Percentiles rank a stretch among this genome's conserved stretches.
Evolutionary conservation across 2,113 vertebrate genomes (phyloP).

Genomic region (Phyllopteryx taeniolatus): DNA sequence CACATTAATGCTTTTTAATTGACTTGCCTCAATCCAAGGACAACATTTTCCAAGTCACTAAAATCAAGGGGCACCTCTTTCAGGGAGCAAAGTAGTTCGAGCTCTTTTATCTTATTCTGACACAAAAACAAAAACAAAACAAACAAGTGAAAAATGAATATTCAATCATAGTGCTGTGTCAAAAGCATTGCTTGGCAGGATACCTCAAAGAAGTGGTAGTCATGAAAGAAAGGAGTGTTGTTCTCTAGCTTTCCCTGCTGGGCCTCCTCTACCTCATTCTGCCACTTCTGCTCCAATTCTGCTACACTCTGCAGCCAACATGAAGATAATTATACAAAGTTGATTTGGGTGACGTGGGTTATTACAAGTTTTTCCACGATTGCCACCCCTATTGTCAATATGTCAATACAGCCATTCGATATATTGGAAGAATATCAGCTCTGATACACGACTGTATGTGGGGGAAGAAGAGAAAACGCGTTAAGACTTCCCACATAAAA

Average conservation of each 20-base stretch:
- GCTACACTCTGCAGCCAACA: slow-evolving; percentile 84
- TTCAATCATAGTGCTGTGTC: not conserved
- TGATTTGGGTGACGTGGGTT: not conserved
- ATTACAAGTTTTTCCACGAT: too few relatives aligned
- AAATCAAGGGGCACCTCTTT: slow-evolving; percentile 93
- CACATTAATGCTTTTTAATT: not conserved
- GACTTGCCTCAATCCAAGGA: slow-evolving; percentile 85
- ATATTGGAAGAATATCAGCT: too few relatives aligned
- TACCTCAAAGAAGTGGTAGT: slow-evolving; percentile 98
- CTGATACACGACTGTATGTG: too few relatives aligned
- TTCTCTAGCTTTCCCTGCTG: slow-evolving; percentile 92
- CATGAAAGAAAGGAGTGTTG: slow-evolving; percentile 91
- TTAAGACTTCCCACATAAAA: too few relatives aligned
- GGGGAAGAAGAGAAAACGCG: too few relatives aligned
- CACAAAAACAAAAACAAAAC: slow-evolving; percentile 46
- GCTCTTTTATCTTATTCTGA: slow-evolving; percentile 96
- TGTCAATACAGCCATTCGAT: too few relatives aligned
- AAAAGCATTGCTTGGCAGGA: slow-evolving; percentile 8
- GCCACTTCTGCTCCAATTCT: slow-evolving; percentile 97
- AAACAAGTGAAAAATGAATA: slow-evolving; percentile 23
- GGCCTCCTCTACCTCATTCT: slow-evolving; percentile 92
- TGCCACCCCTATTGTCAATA: too few relatives aligned
- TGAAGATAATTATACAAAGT: slow-evolving; percentile 10
- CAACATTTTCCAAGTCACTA: slow-evolving; percentile 92
- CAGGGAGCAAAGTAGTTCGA: slow-evolving; percentile 94